Evolutionary conservation across 2,797 vertebrate species (phyloP).

Genomic region (Molossus molossus): DNA sequence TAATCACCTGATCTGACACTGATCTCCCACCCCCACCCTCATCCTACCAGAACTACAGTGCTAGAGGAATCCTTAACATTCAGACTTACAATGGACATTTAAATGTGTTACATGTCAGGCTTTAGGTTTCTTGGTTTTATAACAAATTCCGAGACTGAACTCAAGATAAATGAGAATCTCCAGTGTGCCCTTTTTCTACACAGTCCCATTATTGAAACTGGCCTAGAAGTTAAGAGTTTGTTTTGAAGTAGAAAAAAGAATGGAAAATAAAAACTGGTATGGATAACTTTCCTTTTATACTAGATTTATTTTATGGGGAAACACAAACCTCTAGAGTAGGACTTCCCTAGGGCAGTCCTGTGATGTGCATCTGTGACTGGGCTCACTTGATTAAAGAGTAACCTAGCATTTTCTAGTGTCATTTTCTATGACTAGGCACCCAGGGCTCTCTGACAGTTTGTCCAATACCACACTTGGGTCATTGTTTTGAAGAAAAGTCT

Average conservation of each 20-base stretch:
- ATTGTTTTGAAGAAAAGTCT: slow-evolving; percentile 38
- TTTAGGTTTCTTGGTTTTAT: not conserved
- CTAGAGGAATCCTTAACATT: not conserved
- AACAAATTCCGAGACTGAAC: not conserved
- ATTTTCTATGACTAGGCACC: not conserved
- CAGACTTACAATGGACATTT: not conserved
- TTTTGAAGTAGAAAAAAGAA: not conserved
- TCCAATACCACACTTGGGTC: not conserved
- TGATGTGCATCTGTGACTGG: not conserved
- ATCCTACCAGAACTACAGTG: too few species aligned
- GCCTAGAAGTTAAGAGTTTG: not conserved
- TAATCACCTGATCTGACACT: not conserved
- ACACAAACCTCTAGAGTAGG: not conserved
- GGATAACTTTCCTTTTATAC: not conserved
- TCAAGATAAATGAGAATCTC: not conserved
- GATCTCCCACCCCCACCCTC: accelerated
- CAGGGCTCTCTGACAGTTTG: not conserved
- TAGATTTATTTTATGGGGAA: not conserved
- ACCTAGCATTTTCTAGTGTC: not conserved
- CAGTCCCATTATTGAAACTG: not conserved
- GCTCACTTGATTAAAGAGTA: not conserved
- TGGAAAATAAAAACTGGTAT: slow-evolving; percentile 19
- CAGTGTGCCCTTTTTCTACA: not conserved
- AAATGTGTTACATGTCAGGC: not conserved
- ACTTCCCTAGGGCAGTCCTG: not conserved